A percentile compares a stretch with the other conserved stretches of the same genome.
Conservation (phyloP, 1,140 invertebrate species). For the Diuraphis noxia region DNA sequence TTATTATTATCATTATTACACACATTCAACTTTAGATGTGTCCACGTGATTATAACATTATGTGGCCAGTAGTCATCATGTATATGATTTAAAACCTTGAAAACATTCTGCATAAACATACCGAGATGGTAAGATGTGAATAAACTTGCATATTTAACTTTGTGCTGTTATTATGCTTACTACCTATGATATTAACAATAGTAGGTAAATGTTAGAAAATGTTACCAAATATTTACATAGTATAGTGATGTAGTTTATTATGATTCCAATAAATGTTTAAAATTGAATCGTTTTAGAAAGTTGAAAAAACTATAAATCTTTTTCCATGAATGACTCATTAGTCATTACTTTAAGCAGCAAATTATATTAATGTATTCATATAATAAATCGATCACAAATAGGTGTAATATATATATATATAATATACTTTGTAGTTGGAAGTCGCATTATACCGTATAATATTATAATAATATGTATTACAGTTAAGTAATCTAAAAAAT, state of each 20-base stretch:
- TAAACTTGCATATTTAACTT: neutral
- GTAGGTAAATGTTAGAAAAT: no score
- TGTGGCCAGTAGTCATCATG: neutral
- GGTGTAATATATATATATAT: no score
- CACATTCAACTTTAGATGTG: neutral
- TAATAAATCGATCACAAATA: neutral
- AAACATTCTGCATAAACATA: neutral
- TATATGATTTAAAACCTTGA: neutral
- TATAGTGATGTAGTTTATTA: neutral
- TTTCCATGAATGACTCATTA: neutral
- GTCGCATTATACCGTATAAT: neutral
- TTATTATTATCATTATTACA: neutral
- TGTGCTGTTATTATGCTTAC: neutral
- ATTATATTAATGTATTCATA: neutral
- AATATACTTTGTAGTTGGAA: neutral
- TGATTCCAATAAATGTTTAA: neutral
- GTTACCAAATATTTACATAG: neutral
- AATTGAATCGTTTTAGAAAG: conserved; percentile 10
- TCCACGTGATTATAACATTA: neutral
- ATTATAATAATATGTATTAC: neutral
- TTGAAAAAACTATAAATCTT: neutral
- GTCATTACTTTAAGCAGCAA: neutral
- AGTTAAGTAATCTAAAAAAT: conserved; percentile 17
- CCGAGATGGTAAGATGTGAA: neutral
- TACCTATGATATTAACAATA: neutral